Base-by-base conservation (phyloP, 2,888 invertebrate genomes). In the Drepana falcataria region DNA sequence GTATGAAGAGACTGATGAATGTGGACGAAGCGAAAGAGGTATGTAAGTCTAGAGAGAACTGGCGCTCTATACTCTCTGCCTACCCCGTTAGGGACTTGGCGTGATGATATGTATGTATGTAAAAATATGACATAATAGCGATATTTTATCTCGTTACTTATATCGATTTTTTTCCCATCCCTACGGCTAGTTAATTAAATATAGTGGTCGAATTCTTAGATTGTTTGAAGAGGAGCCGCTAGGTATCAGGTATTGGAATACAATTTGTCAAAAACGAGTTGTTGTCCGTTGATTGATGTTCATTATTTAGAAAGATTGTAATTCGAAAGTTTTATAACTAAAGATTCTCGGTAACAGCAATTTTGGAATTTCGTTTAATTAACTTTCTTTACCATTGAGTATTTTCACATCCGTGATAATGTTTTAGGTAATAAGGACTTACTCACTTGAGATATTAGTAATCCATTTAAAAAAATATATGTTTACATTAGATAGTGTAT, bases 281-380 rank as follows among this genome's bases (percentile, higher is more conserved):
- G 21, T 49, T 35, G 37, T 21, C 5, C 9, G 37, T 49, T 40
- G 49, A 49, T 49, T 49, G 35, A 49, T 49, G 49, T 49, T 35
- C 3, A 49, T 49, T 37, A 49, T 49, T 49, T 21, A 37, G 6
- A 49, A 4, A 49, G 33, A 40, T 49, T 49, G 37, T n/a, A 37
- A 37, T 40, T 49, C 35, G 49, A 49, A 49, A 49, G 49, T 49
- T 49, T 49, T 40, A 49, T 37, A 49, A 49, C 37, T 35, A 4
- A 37, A 35, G 37, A 40, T n/a, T 37, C 4, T 49, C 33, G 37
- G 3, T 33, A 37, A 40, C 21, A 37, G 49, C 35, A 37, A 35
- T 49, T 35, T 49, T n/a, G 9, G 4, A 49, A 37, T 40, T 49
- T 40, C 37, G 4, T 21, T 21, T 21, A 49, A 35, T 35, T 33